A percentile compares a stretch with the other conserved stretches of the same genome.
Evolutionary conservation across 2,113 vertebrate genomes (phyloP).

Genomic region (Microcebus tavaratra): DNA sequence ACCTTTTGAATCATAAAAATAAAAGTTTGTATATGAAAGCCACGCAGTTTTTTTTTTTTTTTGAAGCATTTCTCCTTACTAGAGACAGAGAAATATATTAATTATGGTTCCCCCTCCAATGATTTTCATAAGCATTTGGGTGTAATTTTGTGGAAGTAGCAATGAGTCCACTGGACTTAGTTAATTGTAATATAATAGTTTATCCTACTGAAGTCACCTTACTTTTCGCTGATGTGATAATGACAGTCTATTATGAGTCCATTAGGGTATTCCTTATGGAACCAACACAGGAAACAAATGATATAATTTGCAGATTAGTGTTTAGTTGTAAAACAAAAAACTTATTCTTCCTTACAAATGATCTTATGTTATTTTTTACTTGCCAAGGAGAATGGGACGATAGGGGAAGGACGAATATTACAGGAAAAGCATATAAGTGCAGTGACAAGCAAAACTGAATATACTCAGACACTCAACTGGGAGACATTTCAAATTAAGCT

Average conservation of each 20-base stretch:
- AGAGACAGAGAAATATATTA: background rate
- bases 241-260: constrained; percentile 46
- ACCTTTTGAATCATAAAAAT: background rate
- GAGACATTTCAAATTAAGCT: background rate
- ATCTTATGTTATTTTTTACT: background rate
- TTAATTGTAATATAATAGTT: constrained; percentile 62
- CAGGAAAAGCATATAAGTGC: background rate
- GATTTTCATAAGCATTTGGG: constrained; percentile 57
- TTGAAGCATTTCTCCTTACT: constrained; percentile 30
- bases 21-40: background rate
- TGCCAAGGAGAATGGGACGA: constrained; percentile 62
- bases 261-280: constrained; percentile 64
- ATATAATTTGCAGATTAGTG: constrained; percentile 55
- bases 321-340: constrained; percentile 51
- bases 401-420: constrained; percentile 36
- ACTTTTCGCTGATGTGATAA: constrained; percentile 58
- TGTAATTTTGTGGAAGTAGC: constrained; percentile 62
- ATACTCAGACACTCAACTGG: background rate
- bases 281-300: constrained; percentile 63
- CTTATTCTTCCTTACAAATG: constrained; percentile 34
- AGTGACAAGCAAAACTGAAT: background rate
- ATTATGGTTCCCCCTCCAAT: background rate
- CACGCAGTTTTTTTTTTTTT: background rate
- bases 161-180: constrained; percentile 58
- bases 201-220: constrained; percentile 38